Evolutionary conservation across 2,888 invertebrate genomes (phyloP).

Genomic region (Hypomecis atomaria): DNA sequence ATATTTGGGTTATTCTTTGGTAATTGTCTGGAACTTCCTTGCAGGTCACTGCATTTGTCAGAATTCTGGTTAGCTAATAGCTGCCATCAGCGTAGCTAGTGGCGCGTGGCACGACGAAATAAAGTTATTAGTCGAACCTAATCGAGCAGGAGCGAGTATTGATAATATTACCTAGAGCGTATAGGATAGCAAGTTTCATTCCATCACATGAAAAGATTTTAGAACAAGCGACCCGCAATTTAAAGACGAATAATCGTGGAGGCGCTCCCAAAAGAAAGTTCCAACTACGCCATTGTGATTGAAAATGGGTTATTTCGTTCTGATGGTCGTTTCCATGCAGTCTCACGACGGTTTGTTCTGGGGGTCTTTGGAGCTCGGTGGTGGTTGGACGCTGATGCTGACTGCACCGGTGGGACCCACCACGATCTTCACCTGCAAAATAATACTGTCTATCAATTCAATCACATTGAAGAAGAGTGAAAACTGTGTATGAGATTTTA

Average conservation of each 20-base stretch:
- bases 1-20: slow-evolving; percentile 10
- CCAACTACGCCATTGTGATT: neutral
- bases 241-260: neutral
- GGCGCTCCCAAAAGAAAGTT: neutral
- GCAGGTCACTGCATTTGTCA: neutral
- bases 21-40: neutral
- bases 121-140: no score
- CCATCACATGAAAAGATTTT: no score
- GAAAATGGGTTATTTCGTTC: neutral
- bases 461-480: no score
- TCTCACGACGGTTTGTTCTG: slow-evolving; percentile 11
- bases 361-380: slow-evolving; percentile 47
- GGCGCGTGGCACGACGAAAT: neutral
- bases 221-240: no score
- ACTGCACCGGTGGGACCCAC: slow-evolving; percentile 72
- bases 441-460: neutral
- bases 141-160: no score
- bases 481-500: no score
- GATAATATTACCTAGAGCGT: no score
- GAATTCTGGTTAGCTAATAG: neutral
- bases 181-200: no score
- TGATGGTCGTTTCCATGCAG: neutral
- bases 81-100: neutral
- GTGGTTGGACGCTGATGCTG: slow-evolving; percentile 66
- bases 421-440: slow-evolving; percentile 71